Evolutionary conservation across 2,888 invertebrate species (phyloP), one percentile per base, ranked within the genome.

Genomic region (Trissolcus brochymenae): DNA sequence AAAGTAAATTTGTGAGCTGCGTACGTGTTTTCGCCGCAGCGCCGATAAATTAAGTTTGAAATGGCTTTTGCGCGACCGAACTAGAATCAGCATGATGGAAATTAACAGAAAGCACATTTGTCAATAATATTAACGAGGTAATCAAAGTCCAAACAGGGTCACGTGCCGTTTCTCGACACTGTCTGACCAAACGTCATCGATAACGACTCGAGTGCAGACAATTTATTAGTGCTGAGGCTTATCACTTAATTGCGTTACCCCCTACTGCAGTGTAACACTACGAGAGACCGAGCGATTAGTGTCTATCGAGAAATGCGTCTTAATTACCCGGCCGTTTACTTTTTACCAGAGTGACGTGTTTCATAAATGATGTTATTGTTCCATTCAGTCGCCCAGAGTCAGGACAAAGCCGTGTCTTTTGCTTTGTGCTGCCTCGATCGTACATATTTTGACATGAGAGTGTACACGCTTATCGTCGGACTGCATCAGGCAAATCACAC

Each of bases 211-310:
- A 70, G 70, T 59, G 67, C 61, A 64, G 71, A 72, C 74, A 71
- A 62, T 78, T 75, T 76, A 79, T 72, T 75, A 79, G 75, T 57
- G 57, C 65, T 65, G 53, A 35, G 35, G 73, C 67, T 79, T 85
- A 85, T 83, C 83, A 77, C 65, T 80, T 87, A 86, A 87, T 87
- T 87, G 82, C 82, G 80, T 66, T 83, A 82, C 86, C 85, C 87
- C 85, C 87, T 84, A 79, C 85, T 83, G 85, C 82, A 82, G 84
- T 79, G 79, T 85, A 82, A 83, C 82, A 86, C 85, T 19, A 46
- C 84, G 86, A 83, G 83, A 85, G 83, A 84, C 84, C 81, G 57
- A 62, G 70, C 66, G 77, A 65, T 74, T 70, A 71, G 62, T 51
- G 67, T 51, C 70, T 56, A 70, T 54, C 41, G 66, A 43, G 67